Conservation (phyloP, 2,797 vertebrate species). For the Parauchenoglanis punctatus region DNA sequence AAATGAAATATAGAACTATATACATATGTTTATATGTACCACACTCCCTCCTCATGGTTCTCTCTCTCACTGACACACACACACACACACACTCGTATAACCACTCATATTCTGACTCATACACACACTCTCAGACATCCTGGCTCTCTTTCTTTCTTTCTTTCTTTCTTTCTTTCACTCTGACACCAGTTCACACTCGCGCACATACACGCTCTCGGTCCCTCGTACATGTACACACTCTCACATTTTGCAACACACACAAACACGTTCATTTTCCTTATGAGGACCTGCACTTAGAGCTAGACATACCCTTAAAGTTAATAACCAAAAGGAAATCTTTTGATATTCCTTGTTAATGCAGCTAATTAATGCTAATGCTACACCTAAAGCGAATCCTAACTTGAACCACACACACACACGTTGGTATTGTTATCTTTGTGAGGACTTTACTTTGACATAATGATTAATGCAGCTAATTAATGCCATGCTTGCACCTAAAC, state of each 20-base stretch:
- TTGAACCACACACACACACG: neutral
- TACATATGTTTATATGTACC: constrained; percentile 9
- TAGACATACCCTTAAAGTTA: neutral
- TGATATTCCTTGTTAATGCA: neutral
- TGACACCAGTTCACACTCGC: neutral
- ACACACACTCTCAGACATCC: constrained; percentile 12
- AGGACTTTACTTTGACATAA: too few relatives aligned
- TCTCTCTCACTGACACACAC: neutral
- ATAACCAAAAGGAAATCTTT: neutral
- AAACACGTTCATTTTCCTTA: neutral
- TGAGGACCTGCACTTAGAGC: neutral
- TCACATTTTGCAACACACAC: neutral
- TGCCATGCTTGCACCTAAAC: neutral
- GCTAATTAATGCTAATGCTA: neutral
- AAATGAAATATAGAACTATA: constrained; percentile 37
- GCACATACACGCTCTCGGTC: neutral
- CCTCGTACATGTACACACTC: neutral
- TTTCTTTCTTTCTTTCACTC: neutral
- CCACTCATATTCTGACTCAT: neutral
- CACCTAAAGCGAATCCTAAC: neutral
- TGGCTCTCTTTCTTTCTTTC: neutral
- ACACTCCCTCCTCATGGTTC: neutral
- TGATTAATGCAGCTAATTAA: neutral
- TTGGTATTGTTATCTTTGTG: too few relatives aligned
- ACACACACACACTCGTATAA: neutral